Conservation (phyloP, 2,888 invertebrate species). For the Neoascia interrupta region DNA sequence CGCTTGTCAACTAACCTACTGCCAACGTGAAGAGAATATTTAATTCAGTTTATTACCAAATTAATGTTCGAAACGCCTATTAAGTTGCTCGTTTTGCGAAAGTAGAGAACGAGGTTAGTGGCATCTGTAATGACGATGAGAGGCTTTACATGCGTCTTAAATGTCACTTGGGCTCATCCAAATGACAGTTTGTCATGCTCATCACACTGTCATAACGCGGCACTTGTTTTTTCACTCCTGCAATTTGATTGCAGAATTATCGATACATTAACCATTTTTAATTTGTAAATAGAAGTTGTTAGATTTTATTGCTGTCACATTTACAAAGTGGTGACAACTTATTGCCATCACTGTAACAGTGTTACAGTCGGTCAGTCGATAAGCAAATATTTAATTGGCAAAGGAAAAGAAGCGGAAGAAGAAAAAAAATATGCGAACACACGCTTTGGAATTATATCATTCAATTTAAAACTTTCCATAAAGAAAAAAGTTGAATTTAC, state of each 20-base stretch:
- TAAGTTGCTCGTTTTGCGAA: slow-evolving; percentile 35
- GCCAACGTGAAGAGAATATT: slow-evolving; percentile 45
- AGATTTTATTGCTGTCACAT: slow-evolving; percentile 8
- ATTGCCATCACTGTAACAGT: slow-evolving; percentile 11
- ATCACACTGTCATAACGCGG: background rate
- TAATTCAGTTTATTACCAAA: slow-evolving; percentile 52
- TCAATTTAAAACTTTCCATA: slow-evolving; percentile 1
- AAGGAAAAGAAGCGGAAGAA: slow-evolving; percentile 1
- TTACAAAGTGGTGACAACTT: slow-evolving; percentile 25
- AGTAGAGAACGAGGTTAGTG: slow-evolving; percentile 57
- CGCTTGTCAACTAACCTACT: too few species aligned
- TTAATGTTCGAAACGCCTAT: slow-evolving; percentile 30
- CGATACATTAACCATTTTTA: slow-evolving; percentile 48
- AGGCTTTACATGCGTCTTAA: slow-evolving; percentile 26
- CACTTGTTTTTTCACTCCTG: slow-evolving; percentile 1
- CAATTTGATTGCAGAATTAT: slow-evolving; percentile 28
- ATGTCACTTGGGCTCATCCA: slow-evolving; percentile 23
- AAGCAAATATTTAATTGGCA: slow-evolving; percentile 21
- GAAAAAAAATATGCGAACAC: background rate
- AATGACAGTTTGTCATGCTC: slow-evolving; percentile 9
- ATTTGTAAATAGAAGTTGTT: slow-evolving; percentile 30
- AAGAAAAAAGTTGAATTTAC: slow-evolving; percentile 3
- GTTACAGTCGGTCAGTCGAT: slow-evolving; percentile 9
- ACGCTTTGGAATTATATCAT: slow-evolving; percentile 30
- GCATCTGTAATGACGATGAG: slow-evolving; percentile 18